Base-by-base conservation (phyloP, 2,113 vertebrate species). In the Cavia porcellus region DNA sequence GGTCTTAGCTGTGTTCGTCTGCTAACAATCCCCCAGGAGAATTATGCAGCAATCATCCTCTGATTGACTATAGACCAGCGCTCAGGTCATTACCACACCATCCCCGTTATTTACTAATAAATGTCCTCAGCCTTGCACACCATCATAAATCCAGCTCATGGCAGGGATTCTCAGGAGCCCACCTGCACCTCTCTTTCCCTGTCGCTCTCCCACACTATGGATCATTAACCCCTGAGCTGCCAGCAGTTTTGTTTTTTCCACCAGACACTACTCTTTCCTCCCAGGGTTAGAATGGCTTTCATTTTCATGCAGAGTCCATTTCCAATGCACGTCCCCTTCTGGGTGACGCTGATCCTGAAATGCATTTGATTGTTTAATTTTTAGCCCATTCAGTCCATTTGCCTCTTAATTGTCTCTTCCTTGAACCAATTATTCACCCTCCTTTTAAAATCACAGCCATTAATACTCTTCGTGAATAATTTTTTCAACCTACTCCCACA, bases 1-100 rank as follows among this genome's bases (percentile, higher is more conserved):
- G 28, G 30, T 42, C 84, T 55, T 42, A 42, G 50, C 75, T 52
- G 1, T 28, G 30, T 70, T 87, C 35, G 75, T 28, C 64, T 88
- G 74, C 89, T 96, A 97, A 95, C 82, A 86, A 70, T 90, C 91
- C 70, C 97, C 94, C 92, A 79, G 74, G 91, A 92, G 97, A 75
- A 83, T 86, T 87, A 14, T 1, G 9, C 82, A 66, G 70, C 86
- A 62, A 64, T 62, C 50, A 83, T 32, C 59, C 55, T 83, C 89
- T 95, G 94, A 98, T 62, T 95, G 96, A 97, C 96, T 91, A 95
- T 35, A 85, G 83, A 68, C 61, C 70, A n/a, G 32, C 2, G 30
- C 88, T 83, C 52, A 7, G 52, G 81, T 95, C 93, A 75, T 82
- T 79, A 38, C 45, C 72, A 75, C 64, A 82, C 38, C 86, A n/a